Evolutionary conservation across 2,888 invertebrate species (phyloP).

Genomic region (Pelosia muscerda): DNA sequence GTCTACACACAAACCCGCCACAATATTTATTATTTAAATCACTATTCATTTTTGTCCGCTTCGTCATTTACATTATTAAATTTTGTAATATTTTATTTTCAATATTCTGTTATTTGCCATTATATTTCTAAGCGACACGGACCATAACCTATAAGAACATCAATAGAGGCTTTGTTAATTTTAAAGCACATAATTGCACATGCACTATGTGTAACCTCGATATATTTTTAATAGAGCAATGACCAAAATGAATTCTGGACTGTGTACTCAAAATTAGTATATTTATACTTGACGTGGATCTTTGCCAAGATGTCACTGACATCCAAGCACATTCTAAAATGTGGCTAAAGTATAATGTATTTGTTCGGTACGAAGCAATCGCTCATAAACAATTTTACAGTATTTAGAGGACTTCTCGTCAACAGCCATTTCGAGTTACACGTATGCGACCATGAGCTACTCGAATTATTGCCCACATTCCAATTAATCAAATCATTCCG

Average conservation of each 20-base stretch:
- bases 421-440: background rate
- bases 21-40: background rate
- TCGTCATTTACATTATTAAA: background rate
- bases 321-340: constrained; percentile 73
- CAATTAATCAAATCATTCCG: background rate
- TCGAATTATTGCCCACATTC: background rate
- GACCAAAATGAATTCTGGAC: constrained; percentile 78
- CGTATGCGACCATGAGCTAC: background rate
- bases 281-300: constrained; percentile 82
- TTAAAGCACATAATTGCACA: constrained; percentile 35
- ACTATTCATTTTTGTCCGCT: background rate
- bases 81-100: background rate
- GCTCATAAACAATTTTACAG: constrained; percentile 32
- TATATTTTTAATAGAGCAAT: constrained; percentile 70
- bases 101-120: background rate
- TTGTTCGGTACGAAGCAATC: constrained; percentile 46
- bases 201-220: constrained; percentile 60
- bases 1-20: constrained; percentile 5
- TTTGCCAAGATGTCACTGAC: constrained; percentile 84
- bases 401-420: constrained; percentile 16
- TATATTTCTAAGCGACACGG: background rate
- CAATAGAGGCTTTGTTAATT: background rate
- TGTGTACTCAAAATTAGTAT: constrained; percentile 78
- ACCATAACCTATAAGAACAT: background rate
- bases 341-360: constrained; percentile 64